phyloP scores from a whole-genome alignment of 2,888 invertebrate species.

The Thereva nobilitata region DNA sequence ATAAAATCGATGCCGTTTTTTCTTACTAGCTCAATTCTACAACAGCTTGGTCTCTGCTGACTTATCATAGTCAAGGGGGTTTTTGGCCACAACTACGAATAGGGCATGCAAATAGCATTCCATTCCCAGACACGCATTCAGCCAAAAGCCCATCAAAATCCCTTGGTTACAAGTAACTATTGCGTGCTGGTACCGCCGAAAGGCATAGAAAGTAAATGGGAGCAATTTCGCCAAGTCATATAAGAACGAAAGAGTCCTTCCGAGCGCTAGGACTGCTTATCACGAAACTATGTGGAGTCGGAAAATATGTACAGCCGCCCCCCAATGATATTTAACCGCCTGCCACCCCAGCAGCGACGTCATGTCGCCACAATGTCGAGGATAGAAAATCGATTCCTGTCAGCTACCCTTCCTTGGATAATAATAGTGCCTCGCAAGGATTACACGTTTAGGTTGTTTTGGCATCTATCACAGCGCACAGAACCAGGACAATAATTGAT shows the following conservation, averaged over 20 bases:
- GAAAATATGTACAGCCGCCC: not conserved
- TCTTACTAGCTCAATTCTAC: not conserved
- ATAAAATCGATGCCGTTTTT: constrained; percentile 25
- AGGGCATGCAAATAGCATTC: too few species aligned
- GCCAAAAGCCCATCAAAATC: too few species aligned
- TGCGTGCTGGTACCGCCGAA: too few species aligned
- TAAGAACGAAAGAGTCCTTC: not conserved
- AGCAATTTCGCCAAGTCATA: not conserved
- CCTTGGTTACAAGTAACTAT: too few species aligned
- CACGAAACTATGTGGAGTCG: constrained; percentile 3
- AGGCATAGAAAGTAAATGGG: too few species aligned
- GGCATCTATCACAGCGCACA: not conserved
- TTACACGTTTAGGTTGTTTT: not conserved
- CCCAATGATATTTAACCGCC: not conserved
- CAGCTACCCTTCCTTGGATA: constrained; percentile 1
- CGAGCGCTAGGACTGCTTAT: not conserved
- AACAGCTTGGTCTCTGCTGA: not conserved
- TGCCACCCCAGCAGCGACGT: constrained; percentile 9
- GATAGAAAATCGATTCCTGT: not conserved
- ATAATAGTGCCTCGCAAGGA: not conserved
- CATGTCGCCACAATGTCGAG: constrained; percentile 23
- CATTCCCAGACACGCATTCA: too few species aligned
- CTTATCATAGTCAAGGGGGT: not conserved
- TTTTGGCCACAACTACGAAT: too few species aligned
- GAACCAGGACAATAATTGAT: too few species aligned